Conservation (phyloP, 2,888 invertebrate species). For the Napeogenes sylphis region DNA sequence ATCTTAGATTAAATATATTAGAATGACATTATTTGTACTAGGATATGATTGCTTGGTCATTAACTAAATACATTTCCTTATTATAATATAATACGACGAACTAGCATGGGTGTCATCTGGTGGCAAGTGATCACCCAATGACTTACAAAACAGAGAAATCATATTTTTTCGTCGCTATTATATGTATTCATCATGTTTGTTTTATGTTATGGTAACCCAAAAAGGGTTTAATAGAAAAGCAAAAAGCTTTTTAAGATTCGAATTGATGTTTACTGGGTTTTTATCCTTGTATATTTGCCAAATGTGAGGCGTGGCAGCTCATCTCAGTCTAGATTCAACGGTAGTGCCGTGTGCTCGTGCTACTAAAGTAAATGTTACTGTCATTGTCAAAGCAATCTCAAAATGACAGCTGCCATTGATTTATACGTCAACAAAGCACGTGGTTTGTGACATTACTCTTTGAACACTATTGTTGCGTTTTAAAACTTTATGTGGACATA, state of each 20-base stretch:
- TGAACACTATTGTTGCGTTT: neutral
- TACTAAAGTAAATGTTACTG: conserved; percentile 25
- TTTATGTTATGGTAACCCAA: conserved; percentile 14
- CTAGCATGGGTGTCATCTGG: too few relatives aligned
- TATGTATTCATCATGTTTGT: neutral
- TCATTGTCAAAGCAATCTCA: neutral
- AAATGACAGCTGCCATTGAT: conserved; percentile 1
- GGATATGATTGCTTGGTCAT: too few relatives aligned
- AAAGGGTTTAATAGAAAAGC: neutral
- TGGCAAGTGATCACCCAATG: too few relatives aligned
- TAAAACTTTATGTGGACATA: too few relatives aligned
- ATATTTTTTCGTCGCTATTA: neutral
- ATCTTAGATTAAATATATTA: too few relatives aligned
- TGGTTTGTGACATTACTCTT: neutral
- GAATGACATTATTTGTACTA: too few relatives aligned
- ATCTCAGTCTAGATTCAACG: conserved; percentile 66
- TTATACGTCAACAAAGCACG: neutral
- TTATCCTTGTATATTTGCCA: conserved; percentile 57
- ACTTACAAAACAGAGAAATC: neutral
- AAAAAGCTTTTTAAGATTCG: conserved; percentile 16
- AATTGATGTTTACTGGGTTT: conserved; percentile 53
- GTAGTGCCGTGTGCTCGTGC: conserved; percentile 57
- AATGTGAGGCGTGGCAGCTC: conserved; percentile 45
- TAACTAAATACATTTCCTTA: too few relatives aligned
- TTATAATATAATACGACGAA: too few relatives aligned